A percentile compares a stretch with the other conserved stretches of the same genome.
phyloP scores from a whole-genome alignment of 1,140 invertebrate genomes.

The Colletes gigas region DNA sequence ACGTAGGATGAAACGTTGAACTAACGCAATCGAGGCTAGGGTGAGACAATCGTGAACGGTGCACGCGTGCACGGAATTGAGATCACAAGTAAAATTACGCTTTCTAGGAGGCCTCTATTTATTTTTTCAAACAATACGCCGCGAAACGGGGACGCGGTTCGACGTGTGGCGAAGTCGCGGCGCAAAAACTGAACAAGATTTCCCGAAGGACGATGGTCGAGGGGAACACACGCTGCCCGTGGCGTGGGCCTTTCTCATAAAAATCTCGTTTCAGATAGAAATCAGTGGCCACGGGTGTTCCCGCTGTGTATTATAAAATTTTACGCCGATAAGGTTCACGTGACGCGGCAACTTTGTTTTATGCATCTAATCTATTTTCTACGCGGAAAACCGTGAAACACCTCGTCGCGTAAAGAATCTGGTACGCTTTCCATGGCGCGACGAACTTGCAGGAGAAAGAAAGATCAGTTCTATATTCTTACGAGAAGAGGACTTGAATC shows the following conservation, averaged over 20 bases:
- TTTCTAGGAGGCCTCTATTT: not conserved
- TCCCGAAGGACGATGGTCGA: not conserved
- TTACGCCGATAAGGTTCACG: slow-evolving; percentile 21
- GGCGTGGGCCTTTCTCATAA: not conserved
- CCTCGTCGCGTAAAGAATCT: not conserved
- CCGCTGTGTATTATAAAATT: slow-evolving; percentile 9
- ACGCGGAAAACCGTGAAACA: too few relatives aligned
- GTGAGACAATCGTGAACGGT: not conserved
- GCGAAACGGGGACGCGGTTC: not conserved
- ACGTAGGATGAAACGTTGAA: slow-evolving; percentile 32
- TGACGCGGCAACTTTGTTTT: not conserved
- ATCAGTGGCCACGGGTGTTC: not conserved
- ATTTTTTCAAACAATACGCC: too few relatives aligned
- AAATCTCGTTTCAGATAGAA: slow-evolving; percentile 8
- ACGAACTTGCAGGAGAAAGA: too few relatives aligned
- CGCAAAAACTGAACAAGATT: too few relatives aligned
- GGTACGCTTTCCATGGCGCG: not conserved
- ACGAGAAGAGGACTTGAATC: too few relatives aligned
- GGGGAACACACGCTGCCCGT: not conserved
- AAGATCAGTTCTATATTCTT: too few relatives aligned
- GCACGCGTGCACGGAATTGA: not conserved
- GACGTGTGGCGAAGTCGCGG: not conserved
- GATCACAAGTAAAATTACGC: not conserved
- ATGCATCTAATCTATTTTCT: not conserved
- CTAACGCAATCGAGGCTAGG: slow-evolving; percentile 43